phyloP scores from a whole-genome alignment of 2,113 vertebrate species.

The Muscicapa adusta region DNA sequence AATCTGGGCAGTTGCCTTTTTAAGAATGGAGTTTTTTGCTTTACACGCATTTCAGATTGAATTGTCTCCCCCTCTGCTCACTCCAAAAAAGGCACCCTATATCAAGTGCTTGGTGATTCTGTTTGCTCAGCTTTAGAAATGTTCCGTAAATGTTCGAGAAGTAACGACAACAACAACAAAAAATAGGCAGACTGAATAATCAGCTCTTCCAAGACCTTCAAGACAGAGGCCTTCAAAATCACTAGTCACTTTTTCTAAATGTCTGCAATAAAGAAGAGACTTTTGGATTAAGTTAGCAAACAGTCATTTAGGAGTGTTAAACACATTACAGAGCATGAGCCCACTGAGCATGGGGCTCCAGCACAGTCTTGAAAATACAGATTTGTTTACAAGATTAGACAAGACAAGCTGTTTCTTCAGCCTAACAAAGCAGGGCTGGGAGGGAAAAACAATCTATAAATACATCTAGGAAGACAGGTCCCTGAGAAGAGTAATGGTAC shows the following conservation, averaged over 20 bases:
- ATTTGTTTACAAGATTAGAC: not conserved
- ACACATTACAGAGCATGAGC: not conserved
- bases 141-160: not conserved
- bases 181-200: not conserved
- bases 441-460: not conserved
- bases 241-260: not conserved
- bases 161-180: not conserved
- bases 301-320: not conserved
- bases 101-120: not conserved
- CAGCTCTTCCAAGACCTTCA: not conserved
- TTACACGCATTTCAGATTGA: not conserved
- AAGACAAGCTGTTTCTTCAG: not conserved
- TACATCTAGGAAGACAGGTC: not conserved
- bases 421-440: not conserved
- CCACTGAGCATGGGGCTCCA: not conserved
- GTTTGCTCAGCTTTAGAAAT: not conserved
- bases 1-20: not conserved
- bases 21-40: not conserved
- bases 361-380: not conserved
- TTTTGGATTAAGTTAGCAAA: not conserved
- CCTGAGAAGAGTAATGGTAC: not conserved
- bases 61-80: fast-evolving
- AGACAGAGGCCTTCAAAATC: not conserved
- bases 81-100: fast-evolving
- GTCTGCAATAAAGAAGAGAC: not conserved